Evolutionary conservation across 2,797 vertebrate genomes (phyloP).

Genomic region (Hafferia zeledoni): DNA sequence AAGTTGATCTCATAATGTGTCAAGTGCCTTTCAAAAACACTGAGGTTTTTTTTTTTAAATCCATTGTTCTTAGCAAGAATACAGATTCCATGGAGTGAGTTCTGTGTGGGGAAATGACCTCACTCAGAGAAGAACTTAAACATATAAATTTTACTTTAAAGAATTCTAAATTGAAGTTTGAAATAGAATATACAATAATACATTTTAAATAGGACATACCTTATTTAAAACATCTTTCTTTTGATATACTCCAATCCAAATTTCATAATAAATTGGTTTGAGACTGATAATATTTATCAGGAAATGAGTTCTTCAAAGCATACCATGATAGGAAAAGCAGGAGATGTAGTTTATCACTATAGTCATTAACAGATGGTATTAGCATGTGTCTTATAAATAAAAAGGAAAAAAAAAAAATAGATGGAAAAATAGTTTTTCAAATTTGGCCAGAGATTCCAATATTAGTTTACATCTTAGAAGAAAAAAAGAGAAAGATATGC

Average conservation of each 20-base stretch:
- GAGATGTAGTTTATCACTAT: background rate
- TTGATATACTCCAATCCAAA: background rate
- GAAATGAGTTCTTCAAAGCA: background rate
- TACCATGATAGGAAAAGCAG: background rate
- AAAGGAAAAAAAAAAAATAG: conserved; percentile 24
- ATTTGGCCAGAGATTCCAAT: background rate
- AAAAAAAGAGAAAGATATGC: background rate
- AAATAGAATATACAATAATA: background rate
- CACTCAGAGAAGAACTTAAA: background rate
- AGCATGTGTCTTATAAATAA: background rate
- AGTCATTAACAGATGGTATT: conserved; percentile 40
- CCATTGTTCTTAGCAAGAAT: background rate
- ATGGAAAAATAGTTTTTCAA: background rate
- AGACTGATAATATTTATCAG: background rate
- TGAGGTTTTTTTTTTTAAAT: background rate
- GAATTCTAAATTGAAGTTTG: background rate
- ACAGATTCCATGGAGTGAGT: background rate
- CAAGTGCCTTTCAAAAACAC: background rate
- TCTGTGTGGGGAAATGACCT: background rate
- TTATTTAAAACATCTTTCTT: background rate
- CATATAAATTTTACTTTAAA: background rate
- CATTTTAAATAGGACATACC: background rate
- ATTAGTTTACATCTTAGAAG: background rate
- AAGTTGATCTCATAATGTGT: background rate
- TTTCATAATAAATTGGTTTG: background rate